Evolutionary conservation across 1,140 invertebrate genomes (phyloP), one percentile per base, ranked within the genome.

Genomic region (Achatina immaculata): DNA sequence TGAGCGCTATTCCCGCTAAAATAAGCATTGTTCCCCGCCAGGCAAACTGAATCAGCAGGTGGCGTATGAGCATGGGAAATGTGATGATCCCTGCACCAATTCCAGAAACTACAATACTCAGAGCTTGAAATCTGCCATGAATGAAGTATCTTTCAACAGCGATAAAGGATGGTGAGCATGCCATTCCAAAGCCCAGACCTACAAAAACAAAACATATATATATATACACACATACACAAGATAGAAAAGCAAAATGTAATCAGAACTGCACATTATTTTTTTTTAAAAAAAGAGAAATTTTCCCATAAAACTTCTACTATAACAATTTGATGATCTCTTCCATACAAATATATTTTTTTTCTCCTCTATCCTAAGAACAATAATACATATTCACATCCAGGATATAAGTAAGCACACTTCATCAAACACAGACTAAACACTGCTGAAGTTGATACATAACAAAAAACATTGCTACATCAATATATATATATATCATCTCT

Each of bases 21-120:
- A 97, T 95, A 0, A 97, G 89, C 0, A 95, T 95, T 1, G 96
- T 95, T n/a, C 96, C 96, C 66, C 95, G 92, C 96, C 96, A 98
- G 0, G 95, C 95, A 71, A 87, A 86, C n/a, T 83, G 78, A 21
- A 88, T 85, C 40, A 90, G 78, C 14, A 90, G 81, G 62, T 84
- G 80, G 34, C 84, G 82, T 42, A 90, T 88, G 7, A 87, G 69
- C 36, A 88, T 81, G 11, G 89, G 89, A 75, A 90, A 90, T 38
- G 85, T 83, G 31, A 89, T 86, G 42, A 90, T 89, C n/a, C 89
- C 89, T 19, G 83, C 82, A 7, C 89, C 88, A 21, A 89, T 85
- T 0, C 89, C 89, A 28, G 86, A 85, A 31, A 88, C 81, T 0
- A 86, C 86, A 0, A 88, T 62, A 75, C 88, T 87, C 28, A 89